Evolutionary conservation across 2,113 vertebrate genomes (phyloP).

Genomic region (Brachypteracias leptosomus): DNA sequence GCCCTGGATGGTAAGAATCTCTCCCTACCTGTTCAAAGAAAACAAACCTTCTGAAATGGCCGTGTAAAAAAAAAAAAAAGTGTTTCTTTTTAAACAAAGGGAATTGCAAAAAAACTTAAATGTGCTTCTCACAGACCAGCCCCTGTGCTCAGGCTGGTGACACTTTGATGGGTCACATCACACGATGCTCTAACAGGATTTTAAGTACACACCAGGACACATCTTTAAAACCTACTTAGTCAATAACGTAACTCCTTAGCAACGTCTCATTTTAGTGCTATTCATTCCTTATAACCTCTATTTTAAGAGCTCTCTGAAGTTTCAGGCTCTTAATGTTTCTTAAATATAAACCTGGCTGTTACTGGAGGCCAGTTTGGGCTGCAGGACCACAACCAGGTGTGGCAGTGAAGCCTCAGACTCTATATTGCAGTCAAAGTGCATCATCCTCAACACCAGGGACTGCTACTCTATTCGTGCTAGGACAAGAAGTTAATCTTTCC

Average conservation of each 20-base stretch:
- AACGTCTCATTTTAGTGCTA: background rate
- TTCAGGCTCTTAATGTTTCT: background rate
- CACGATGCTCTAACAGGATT: background rate
- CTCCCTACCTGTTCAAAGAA: background rate
- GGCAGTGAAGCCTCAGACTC: background rate
- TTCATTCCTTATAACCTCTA: background rate
- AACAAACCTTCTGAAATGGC: accelerated
- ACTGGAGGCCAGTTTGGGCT: background rate
- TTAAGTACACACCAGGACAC: background rate
- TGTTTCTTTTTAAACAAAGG: background rate
- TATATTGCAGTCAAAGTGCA: background rate
- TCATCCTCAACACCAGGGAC: background rate
- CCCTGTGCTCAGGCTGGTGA: background rate
- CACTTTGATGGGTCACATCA: background rate
- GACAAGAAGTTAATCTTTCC: background rate
- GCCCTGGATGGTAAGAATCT: background rate
- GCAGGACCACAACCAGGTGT: background rate
- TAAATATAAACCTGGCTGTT: background rate
- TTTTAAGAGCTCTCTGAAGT: background rate
- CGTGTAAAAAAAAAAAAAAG: background rate
- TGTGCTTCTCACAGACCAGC: background rate
- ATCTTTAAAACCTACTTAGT: slow-evolving; percentile 7
- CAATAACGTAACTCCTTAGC: background rate
- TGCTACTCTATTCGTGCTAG: background rate
- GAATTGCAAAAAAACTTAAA: background rate